phyloP scores from a whole-genome alignment of 2,888 invertebrate species.

The Choreutis nemorana region DNA sequence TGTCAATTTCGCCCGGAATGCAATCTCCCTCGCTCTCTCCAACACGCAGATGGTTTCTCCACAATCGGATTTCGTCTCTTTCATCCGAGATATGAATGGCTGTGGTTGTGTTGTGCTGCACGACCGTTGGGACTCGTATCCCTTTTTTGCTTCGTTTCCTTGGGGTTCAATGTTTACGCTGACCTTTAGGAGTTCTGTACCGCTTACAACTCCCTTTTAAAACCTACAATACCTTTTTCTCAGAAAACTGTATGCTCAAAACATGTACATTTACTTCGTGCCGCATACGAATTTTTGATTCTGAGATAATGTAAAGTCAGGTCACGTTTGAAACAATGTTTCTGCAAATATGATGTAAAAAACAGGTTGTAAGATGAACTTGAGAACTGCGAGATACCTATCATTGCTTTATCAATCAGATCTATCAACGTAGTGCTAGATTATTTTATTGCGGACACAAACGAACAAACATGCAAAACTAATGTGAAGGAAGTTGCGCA shows the following conservation, averaged over 20 bases:
- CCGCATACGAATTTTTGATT: background rate
- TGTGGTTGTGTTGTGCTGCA: slow-evolving; percentile 15
- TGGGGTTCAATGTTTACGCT: slow-evolving; percentile 21
- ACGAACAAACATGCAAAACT: slow-evolving; percentile 25
- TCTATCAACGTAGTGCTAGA: too few relatives aligned
- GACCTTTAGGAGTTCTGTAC: slow-evolving; percentile 2
- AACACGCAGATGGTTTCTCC: slow-evolving; percentile 35
- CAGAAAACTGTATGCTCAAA: too few relatives aligned
- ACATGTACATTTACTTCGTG: background rate
- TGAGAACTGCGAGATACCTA: too few relatives aligned
- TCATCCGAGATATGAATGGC: slow-evolving; percentile 45
- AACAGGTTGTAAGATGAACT: too few relatives aligned
- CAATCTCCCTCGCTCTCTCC: slow-evolving; percentile 60
- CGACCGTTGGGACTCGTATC: too few relatives aligned
- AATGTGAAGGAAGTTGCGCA: slow-evolving; percentile 29
- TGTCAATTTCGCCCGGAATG: slow-evolving; percentile 30
- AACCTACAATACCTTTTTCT: too few relatives aligned
- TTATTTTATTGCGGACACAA: too few relatives aligned
- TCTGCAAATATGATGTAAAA: too few relatives aligned
- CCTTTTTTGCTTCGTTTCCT: slow-evolving; percentile 26
- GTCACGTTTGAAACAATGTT: too few relatives aligned
- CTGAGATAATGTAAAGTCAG: too few relatives aligned
- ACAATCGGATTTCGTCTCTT: slow-evolving; percentile 33
- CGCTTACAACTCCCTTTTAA: background rate
- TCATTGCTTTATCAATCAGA: too few relatives aligned